Base-by-base conservation (phyloP, 2,113 vertebrate genomes). In the Sinocyclocheilus anshuiensis region DNA sequence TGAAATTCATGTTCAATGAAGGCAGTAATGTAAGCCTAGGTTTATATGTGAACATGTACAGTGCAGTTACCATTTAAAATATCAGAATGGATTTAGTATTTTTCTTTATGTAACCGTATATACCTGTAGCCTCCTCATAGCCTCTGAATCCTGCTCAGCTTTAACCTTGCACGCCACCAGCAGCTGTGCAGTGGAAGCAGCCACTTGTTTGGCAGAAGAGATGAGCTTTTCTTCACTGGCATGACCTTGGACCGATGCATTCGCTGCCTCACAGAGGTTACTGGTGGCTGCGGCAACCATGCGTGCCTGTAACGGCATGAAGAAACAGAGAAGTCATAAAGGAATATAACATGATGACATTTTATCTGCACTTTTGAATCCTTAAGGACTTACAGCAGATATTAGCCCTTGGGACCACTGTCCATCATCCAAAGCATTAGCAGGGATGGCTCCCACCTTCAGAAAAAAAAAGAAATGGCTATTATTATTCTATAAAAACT, bases 341-440 rank as follows among this genome's bases (percentile, higher is more conserved):
- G 6, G 26, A 7, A 72, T 11, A 72, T 18, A 3, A 36, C 3
- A 15, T 13, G 7, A 42, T 6, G 7, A 29, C 69, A 80, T 26
- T 39, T 76, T 50, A 48, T 12, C 16, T 0, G 26, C 42, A 77
- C 45, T 29, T 26, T 36, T 59, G 5, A 48, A 24, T 15, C 9
- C 8, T 65, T 57, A 45, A 39, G 48, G 9, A 98, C 97, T 97
- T 91, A 99, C 98, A 45, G 98, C 98, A 2, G 98, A 99, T 93
- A 99, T 98, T 89, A 99, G 97, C 84, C 98, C 98, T 91, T 99
- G 98, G 11, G 98, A 99, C 98, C 98, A 99, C 92, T 99, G 98
- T 86, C 98, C 98, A 26, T 99, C 98, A 6, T 99, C 98, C 2
- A 96, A 96, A 45, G 98, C 98, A 18, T 99, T 99, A 85, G 97